Conservation (phyloP, 2,113 vertebrate genomes). For the Melanerpes aurifrons region DNA sequence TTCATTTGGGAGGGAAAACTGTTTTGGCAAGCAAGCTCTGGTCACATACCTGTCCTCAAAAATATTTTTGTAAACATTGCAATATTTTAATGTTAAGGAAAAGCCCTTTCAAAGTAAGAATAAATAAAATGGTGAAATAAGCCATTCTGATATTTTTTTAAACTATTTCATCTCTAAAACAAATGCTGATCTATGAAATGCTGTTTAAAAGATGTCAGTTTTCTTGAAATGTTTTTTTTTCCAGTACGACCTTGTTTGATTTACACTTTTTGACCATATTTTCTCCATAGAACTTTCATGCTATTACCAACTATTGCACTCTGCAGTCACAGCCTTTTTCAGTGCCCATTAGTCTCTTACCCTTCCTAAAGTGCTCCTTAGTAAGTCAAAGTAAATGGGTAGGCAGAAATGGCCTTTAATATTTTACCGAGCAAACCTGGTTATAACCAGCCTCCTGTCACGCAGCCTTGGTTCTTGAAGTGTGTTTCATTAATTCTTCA, state of each 20-base stretch:
- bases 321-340: conserved; percentile 18
- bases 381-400: conserved; percentile 46
- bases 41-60: neutral
- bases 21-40: neutral
- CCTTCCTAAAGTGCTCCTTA: conserved; percentile 20
- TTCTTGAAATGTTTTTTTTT: conserved; percentile 18
- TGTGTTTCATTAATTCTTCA: conserved; percentile 60
- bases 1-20: neutral
- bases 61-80: neutral
- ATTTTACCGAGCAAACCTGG: conserved; percentile 47
- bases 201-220: neutral
- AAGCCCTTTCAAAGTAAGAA: conserved; percentile 16
- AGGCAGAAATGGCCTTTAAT: conserved; percentile 42
- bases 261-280: conserved; percentile 32
- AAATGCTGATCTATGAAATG: conserved; percentile 20
- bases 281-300: conserved; percentile 7
- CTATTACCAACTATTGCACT: conserved; percentile 18
- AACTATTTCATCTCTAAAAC: neutral
- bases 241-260: neutral
- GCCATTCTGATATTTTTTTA: conserved; percentile 5
- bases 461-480: conserved; percentile 13
- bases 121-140: conserved; percentile 4
- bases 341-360: conserved; percentile 23
- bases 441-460: conserved; percentile 26
- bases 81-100: conserved; percentile 16